Conservation (phyloP, 53 echinoderm and acorn worm species). For the Mesocentrotus franciscanus region DNA sequence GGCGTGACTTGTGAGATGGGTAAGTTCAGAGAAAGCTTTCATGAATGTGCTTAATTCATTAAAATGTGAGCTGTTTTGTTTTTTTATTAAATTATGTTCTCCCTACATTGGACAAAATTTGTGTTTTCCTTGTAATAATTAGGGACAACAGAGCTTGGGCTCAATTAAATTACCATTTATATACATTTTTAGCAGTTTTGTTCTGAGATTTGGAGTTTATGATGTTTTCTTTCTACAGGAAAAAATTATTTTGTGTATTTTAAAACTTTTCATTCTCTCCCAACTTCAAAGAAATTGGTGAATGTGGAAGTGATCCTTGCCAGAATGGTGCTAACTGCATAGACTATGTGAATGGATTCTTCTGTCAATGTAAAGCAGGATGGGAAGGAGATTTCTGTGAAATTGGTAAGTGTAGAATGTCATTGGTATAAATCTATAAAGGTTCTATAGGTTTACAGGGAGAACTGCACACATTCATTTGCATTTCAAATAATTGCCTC, state of each 20-base stretch:
- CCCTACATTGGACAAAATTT: neutral
- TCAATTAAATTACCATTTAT: neutral
- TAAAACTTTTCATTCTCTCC: neutral
- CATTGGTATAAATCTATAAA: neutral
- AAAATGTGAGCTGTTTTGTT: neutral
- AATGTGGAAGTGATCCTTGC: constrained; percentile 55
- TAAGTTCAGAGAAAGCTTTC: neutral
- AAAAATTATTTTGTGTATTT: no score
- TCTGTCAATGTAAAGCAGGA: constrained; percentile 51
- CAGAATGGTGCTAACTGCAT: constrained; percentile 57
- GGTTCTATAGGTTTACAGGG: neutral
- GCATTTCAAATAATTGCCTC: no score
- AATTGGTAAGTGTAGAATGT: constrained; percentile 38
- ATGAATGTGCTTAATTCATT: no score
- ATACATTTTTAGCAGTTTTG: neutral
- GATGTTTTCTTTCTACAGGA: no score
- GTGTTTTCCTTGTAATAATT: neutral
- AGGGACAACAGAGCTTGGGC: neutral
- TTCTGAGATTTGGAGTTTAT: no score
- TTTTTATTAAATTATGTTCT: neutral
- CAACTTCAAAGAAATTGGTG: constrained; percentile 35
- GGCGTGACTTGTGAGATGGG: constrained; percentile 58
- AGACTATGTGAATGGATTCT: constrained; percentile 23
- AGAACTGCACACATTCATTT: neutral
- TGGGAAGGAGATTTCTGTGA: constrained; percentile 68